phyloP scores from a whole-genome alignment of 2,113 vertebrate species.

The Candoia aspera region DNA sequence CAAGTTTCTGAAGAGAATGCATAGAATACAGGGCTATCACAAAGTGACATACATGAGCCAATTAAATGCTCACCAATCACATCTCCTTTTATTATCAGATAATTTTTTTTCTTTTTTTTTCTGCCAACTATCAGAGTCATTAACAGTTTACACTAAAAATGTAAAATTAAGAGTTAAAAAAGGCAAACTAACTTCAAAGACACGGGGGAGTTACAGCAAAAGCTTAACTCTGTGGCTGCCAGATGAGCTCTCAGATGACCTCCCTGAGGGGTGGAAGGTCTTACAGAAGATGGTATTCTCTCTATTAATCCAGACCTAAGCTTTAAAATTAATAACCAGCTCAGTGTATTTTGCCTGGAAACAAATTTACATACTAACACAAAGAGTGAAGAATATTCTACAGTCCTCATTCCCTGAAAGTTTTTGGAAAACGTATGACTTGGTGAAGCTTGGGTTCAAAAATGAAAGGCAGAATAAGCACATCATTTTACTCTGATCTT shows the following conservation, averaged over 20 bases:
- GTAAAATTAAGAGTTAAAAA: not conserved
- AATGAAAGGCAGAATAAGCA: not conserved
- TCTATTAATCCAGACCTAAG: not conserved
- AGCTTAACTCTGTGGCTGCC: not conserved
- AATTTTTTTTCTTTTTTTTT: not conserved
- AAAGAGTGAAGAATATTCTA: not conserved
- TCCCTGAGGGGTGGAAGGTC: not conserved
- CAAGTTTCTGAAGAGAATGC: not conserved
- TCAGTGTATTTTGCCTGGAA: not conserved
- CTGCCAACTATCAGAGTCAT: not conserved
- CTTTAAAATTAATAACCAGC: not conserved
- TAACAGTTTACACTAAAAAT: not conserved
- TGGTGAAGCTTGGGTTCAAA: not conserved
- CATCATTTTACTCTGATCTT: not conserved
- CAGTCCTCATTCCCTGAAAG: too few relatives aligned
- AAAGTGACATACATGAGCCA: not conserved
- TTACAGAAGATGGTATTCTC: not conserved
- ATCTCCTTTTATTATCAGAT: not conserved
- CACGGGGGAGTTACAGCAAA: not conserved
- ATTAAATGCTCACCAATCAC: not conserved
- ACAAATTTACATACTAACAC: not conserved
- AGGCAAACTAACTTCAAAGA: not conserved
- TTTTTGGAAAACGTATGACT: not conserved
- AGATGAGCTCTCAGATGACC: not conserved
- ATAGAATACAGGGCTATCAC: not conserved